Evolutionary conservation across 2,888 invertebrate species (phyloP).

Genomic region (Hymenopus coronatus): DNA sequence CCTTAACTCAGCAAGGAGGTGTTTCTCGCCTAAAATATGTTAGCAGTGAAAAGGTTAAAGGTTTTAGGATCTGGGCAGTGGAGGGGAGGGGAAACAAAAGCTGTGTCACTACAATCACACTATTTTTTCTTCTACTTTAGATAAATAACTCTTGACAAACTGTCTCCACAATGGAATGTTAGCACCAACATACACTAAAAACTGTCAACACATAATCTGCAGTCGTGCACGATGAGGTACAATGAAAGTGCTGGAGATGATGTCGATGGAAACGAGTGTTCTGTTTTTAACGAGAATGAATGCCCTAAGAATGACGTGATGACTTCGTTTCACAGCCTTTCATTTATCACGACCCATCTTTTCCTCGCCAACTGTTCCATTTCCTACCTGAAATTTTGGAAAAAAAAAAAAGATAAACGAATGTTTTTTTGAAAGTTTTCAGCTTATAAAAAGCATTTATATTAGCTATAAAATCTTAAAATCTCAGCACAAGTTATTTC

Average conservation of each 20-base stretch:
- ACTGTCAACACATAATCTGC: background rate
- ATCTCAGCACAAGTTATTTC: background rate
- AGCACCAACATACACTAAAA: background rate
- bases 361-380: conserved; percentile 22
- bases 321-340: conserved; percentile 6
- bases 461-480: background rate
- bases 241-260: background rate
- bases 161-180: background rate
- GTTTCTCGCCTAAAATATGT: too few species aligned
- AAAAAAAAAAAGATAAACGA: conserved; percentile 19
- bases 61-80: too few species aligned
- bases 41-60: too few species aligned
- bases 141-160: background rate
- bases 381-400: conserved; percentile 33
- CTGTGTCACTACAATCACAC: background rate
- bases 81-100: background rate
- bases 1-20: too few species aligned
- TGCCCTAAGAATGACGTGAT: background rate
- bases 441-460: background rate
- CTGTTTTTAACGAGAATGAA: background rate
- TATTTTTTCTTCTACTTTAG: too few species aligned
- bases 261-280: background rate
- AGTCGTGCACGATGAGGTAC: background rate
- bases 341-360: conserved; percentile 26
- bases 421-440: conserved; percentile 10